A percentile compares a stretch with the other conserved stretches of the same genome.
phyloP scores from a whole-genome alignment of 2,797 vertebrate genomes.

The Falco berigora region DNA sequence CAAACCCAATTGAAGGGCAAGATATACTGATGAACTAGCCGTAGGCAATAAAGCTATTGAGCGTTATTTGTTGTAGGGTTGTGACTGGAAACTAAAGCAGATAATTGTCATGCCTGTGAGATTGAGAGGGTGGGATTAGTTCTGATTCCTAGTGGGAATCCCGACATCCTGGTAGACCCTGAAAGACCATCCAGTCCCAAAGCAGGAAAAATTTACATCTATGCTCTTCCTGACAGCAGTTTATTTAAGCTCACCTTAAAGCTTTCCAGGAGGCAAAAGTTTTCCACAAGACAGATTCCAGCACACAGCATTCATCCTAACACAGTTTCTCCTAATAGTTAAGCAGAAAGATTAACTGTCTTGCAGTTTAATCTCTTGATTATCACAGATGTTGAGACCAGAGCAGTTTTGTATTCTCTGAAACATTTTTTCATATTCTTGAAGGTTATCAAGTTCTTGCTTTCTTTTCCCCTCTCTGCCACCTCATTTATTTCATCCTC shows the following conservation, averaged over 20 bases:
- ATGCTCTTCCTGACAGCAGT: neutral
- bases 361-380: neutral
- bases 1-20: neutral
- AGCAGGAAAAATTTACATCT: neutral
- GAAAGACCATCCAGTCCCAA: neutral
- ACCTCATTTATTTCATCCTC: neutral
- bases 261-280: neutral
- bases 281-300: neutral
- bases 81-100: neutral
- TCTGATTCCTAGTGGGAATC: neutral
- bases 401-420: neutral
- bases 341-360: neutral
- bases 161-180: neutral
- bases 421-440: neutral
- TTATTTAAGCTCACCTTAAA: neutral
- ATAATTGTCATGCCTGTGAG: neutral
- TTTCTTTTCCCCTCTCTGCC: neutral
- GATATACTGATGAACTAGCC: neutral
- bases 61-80: neutral
- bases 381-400: neutral
- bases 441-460: neutral
- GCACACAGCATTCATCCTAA: neutral
- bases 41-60: neutral
- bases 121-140: neutral
- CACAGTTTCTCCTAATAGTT: neutral